phyloP scores from a whole-genome alignment of 2,113 vertebrate species.

The Arothron firmamentum region DNA sequence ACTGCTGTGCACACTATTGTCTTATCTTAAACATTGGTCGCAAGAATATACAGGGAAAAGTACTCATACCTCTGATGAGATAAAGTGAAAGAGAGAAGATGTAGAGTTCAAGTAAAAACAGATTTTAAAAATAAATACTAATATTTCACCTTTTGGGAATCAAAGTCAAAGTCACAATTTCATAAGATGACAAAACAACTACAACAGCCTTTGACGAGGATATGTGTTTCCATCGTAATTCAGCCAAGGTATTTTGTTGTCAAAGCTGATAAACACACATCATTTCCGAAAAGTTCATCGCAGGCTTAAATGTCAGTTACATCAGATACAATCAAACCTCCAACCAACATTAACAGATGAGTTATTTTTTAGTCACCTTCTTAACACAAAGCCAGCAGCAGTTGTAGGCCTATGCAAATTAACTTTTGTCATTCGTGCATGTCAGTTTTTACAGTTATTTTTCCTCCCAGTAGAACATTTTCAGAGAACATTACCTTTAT shows the following conservation, averaged over 20 bases:
- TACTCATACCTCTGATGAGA: too few relatives aligned
- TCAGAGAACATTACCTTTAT: neutral
- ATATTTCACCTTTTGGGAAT: too few relatives aligned
- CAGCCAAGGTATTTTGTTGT: too few relatives aligned
- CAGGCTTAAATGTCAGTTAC: neutral
- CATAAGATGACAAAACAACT: too few relatives aligned
- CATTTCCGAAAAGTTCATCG: neutral
- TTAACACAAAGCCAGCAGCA: neutral
- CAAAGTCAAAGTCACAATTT: too few relatives aligned
- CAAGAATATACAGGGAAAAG: too few relatives aligned
- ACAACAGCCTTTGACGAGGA: too few relatives aligned
- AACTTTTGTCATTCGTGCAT: neutral
- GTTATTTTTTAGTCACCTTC: neutral
- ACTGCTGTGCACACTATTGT: constrained; percentile 5
- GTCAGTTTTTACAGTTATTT: neutral
- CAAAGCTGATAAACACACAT: neutral
- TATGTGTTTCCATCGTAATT: too few relatives aligned
- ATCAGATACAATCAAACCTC: neutral
- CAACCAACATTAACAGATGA: neutral
- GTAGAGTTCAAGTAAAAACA: too few relatives aligned
- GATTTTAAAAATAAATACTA: too few relatives aligned
- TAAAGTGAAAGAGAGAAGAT: too few relatives aligned
- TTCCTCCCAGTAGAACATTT: neutral
- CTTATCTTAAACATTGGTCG: neutral
- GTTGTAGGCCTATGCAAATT: neutral